Evolutionary conservation across 1,140 invertebrate genomes (phyloP).

Genomic region (Cardiocondyla obscurior): DNA sequence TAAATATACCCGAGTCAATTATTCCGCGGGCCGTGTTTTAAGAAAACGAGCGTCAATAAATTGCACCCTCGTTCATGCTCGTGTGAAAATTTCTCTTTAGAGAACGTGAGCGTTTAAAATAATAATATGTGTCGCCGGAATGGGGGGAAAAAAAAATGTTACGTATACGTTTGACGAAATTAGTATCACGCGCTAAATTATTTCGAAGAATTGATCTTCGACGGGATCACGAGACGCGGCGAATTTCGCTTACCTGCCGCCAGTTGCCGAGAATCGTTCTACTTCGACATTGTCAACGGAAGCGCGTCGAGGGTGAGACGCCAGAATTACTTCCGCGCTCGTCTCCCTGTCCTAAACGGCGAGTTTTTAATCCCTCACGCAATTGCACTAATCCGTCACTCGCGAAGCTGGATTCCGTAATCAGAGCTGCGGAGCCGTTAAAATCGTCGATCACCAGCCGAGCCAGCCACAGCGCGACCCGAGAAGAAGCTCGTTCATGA

Average conservation of each 20-base stretch:
- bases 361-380: constrained; percentile 27
- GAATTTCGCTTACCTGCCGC: constrained; percentile 18
- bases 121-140: neutral
- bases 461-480: constrained; percentile 10
- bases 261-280: constrained; percentile 6
- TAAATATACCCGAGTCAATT: neutral
- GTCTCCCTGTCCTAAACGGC: neutral
- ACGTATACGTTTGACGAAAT: too few species aligned
- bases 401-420: constrained; percentile 11
- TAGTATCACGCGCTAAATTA: neutral
- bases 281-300: constrained; percentile 25
- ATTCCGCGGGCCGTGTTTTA: neutral
- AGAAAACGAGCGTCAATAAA: neutral
- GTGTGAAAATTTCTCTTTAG: neutral
- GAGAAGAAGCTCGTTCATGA: constrained; percentile 26
- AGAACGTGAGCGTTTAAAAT: neutral
- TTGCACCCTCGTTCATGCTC: neutral
- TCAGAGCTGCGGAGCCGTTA: neutral
- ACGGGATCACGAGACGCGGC: neutral
- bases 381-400: constrained; percentile 69
- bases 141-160: neutral
- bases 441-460: neutral
- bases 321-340: neutral
- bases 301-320: neutral
- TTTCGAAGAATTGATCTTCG: neutral